Base-by-base conservation (phyloP, 2,113 vertebrate species). In the Cynopterus brachyotis region DNA sequence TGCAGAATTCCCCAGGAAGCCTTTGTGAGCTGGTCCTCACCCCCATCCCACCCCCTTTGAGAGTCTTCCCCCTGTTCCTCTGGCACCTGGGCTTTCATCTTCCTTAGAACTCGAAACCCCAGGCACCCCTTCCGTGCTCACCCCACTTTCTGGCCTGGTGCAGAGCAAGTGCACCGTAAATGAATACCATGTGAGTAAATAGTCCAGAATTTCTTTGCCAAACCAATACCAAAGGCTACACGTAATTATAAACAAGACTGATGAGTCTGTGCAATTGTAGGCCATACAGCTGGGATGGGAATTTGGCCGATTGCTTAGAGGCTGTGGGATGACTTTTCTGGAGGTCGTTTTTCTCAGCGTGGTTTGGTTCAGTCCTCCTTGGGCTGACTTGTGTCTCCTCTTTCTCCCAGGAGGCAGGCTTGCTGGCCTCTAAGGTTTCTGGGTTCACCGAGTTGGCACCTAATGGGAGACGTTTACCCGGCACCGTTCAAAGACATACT, bases 121-220 rank as follows among this genome's bases (percentile, higher is more conserved):
- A 28, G 60, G 32, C 16, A 40, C 62, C 85, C 45, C 37, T 40
- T 67, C 55, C 57, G 17, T 72, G 59, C 79, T 37, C 16, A 0
- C 15, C 60, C 32, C 35, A 19, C 55, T 75, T 76, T 59, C 69
- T 75, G 37, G 60, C 80, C 64, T 89, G 88, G 81, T 26, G 1
- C 55, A 35, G 45, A 72, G 32, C 32, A 9, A 66, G 76, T 28
- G 35, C 88, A 9, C 9, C 53, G 84, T 53, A 67, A 90, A 72
- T 92, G 91, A 92, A 75, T 81, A 50, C 42, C 62, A n/a, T 89
- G 42, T 40, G 62, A 95, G 62, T 95, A 60, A 96, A 83, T 94
- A 92, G 50, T 35, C 79, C 1, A 0, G 79, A 92, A 95, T 90
- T 88, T 90, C 86, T 94, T 91, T 62, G 62, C 89, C 73, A 37